These are phyloP conservation scores for Casuarius casuarius DNA, from an alignment of 2,113 vertebrate species.

Conservation along the genomic window DNA sequence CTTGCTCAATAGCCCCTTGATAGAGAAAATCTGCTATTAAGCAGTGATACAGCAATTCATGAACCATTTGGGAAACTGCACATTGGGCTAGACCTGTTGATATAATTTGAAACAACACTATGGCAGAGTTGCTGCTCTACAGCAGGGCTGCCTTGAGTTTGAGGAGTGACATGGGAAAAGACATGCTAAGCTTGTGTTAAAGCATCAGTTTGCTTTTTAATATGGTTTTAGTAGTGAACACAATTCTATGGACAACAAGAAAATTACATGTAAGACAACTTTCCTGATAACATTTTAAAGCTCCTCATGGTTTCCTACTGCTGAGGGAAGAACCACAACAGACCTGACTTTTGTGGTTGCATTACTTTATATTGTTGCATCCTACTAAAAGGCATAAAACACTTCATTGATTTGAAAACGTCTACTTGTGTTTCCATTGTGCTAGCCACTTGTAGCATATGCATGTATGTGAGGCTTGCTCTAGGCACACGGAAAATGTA, in stretches of 20 bases:
- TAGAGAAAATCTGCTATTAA: neutral
- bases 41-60: neutral
- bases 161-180: neutral
- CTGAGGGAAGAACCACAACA: neutral
- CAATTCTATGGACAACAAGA: neutral
- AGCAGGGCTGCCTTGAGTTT: rapidly evolving
- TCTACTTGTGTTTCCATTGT: neutral
- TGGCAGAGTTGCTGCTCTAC: neutral
- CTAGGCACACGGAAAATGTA: neutral
- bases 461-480: neutral
- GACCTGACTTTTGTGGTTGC: neutral
- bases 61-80: neutral
- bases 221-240: neutral
- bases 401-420: neutral
- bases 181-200: neutral
- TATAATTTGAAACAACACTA: neutral
- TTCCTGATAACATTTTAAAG: neutral
- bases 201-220: neutral
- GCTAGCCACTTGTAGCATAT: neutral
- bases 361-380: neutral
- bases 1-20: neutral
- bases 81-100: neutral
- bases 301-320: neutral
- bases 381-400: neutral
- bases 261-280: neutral